Evolutionary conservation across 2,888 invertebrate genomes (phyloP), one percentile per base, ranked within the genome.

Genomic region (Scaptomyza tumidula): DNA sequence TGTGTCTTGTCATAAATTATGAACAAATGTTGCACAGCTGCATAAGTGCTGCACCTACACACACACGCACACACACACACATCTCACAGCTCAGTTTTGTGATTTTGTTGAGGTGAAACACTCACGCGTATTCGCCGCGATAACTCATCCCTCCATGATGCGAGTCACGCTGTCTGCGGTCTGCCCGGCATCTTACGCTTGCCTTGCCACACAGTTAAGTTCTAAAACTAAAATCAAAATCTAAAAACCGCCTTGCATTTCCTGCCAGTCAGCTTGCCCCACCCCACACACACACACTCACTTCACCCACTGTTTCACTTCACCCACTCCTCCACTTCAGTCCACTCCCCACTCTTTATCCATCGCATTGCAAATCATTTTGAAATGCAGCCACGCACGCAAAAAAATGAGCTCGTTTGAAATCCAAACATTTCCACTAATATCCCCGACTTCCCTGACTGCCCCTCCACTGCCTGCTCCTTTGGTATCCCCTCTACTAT

Each of bases 361-460:
- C 74, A 61, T 58, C 59, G 66, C 69, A 62, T 75, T 70, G 84
- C 78, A 88, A 85, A 84, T 84, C 76, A 88, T 86, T 85, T 71
- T 70, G 71, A 88, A 85, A 88, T 85, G 84, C 84, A 84, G 78
- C 83, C 66, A 88, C 85, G 85, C 88, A 88, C 88, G 83, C 83
- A 64, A 82, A 86, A 19, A 86, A 83, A 86, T 83, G 88, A 83
- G 88, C 88, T 86, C 81, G 82, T 81, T 81, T 78, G 85, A 84
- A 86, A 88, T 80, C 85, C 88, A 84, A 86, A 78, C 85, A 86
- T 80, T 84, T 39, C 27, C 52, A 27, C 52, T 27, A 52, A 52
- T 52, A 9, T 37, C 52, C 37, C 46, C 45, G n/a, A 41, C n/a
- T 6, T 46, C 11, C 49, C 39, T 16, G 14, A 9, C 10, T 11